Percentiles rank a stretch among this genome's conserved stretches.
Evolutionary conservation across 2,113 vertebrate species (phyloP).

Genomic region (Ctenomys sociabilis): DNA sequence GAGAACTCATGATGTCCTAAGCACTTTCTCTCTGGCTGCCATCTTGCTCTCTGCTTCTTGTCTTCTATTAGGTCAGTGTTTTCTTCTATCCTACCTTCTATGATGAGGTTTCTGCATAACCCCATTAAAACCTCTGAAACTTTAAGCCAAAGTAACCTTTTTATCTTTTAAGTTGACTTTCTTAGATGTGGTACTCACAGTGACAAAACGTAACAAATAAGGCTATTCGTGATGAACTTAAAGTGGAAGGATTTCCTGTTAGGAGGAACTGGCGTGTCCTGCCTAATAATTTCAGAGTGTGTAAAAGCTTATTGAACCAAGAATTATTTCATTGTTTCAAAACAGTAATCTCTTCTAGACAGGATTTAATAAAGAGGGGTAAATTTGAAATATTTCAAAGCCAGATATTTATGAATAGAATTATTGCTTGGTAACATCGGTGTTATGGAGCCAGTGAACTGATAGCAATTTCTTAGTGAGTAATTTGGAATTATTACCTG

Average conservation of each 20-base stretch:
- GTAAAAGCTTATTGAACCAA: not conserved
- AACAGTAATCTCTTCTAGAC: not conserved
- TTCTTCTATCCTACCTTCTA: not conserved
- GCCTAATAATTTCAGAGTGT: not conserved
- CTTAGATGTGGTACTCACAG: not conserved
- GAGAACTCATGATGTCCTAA: too few species aligned
- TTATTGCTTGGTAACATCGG: not conserved
- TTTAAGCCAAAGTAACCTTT: not conserved
- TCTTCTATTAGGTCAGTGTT: not conserved
- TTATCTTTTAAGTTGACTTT: not conserved
- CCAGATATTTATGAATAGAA: conserved; percentile 4
- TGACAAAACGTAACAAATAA: not conserved
- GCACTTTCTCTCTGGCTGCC: not conserved
- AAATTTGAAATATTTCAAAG: not conserved
- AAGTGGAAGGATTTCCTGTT: not conserved
- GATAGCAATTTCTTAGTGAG: not conserved
- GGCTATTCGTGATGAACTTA: not conserved
- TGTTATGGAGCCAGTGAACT: not conserved
- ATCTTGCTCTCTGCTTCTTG: not conserved
- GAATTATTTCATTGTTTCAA: not conserved
- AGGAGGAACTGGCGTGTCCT: not conserved
- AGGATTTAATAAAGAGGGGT: not conserved
- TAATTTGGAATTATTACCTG: conserved; percentile 44
- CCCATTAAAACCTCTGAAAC: not conserved
- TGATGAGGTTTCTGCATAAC: not conserved